Evolutionary conservation across 2,888 invertebrate genomes (phyloP), one percentile per base, ranked within the genome.

Genomic region (Tinea trinotella): DNA sequence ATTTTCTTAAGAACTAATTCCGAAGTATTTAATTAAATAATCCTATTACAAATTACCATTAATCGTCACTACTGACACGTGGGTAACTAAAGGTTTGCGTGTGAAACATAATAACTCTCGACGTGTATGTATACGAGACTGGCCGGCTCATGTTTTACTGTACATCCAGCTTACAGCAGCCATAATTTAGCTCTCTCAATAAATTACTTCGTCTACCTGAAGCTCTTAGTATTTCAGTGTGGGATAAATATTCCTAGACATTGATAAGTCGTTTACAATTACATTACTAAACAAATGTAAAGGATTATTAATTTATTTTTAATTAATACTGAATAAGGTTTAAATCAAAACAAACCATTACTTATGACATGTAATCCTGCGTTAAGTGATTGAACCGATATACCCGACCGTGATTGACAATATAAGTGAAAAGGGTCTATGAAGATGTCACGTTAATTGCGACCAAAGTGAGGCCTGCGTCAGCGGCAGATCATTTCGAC

Each of bases 401-500:
- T 30, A 30, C 30, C 30, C 13, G 40, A 40, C 13, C 7, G 13
- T 40, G 40, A 40, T 53, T 22, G 15, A 55, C 56, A 57, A 44
- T 44, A 52, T 10, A 22, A 54, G 57, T 66, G 69, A 73, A 59
- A 64, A 74, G 76, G 74, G 73, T 74, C 70, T 49, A 50, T 49
- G 52, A 24, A 52, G 40, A 50, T 64, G 60, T 59, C 58, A 54
- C 59, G 61, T 59, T 60, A 59, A 63, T 66, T 66, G 64, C 62
- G 63, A 62, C 54, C 57, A 57, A 60, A 64, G 48, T 18, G 65
- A 58, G 65, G 60, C 64, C 68, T 67, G 64, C 70, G 77, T 76
- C 75, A 74, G 71, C 75, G 56, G 58, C 71, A 70, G 65, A 64
- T 64, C 64, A 59, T 54, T 58, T 24, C 24, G 60, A 64, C 64